These are phyloP conservation scores for Matsumurasca onukii DNA, from an alignment of 1,140 invertebrate genomes.

Conservation along the genomic window DNA sequence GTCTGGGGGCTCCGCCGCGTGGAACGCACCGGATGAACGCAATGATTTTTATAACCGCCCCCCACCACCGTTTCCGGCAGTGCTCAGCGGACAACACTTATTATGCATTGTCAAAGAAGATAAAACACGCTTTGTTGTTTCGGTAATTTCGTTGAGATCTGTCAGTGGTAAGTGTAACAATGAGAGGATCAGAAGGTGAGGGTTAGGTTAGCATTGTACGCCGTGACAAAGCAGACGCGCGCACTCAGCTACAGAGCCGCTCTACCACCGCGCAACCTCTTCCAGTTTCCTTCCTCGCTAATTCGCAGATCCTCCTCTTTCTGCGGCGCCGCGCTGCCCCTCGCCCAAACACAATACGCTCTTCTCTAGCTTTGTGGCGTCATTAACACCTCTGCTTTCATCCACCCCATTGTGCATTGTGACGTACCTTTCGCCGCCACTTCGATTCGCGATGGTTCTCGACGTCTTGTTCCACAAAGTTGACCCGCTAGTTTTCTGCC, in stretches of 20 bases:
- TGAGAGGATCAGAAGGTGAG: slow-evolving; percentile 1
- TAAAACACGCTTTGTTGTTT: slow-evolving; percentile 36
- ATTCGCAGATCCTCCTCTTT: slow-evolving; percentile 20
- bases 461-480: not conserved
- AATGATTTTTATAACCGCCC: slow-evolving; percentile 42
- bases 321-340: slow-evolving; percentile 3
- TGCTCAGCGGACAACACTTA: slow-evolving; percentile 34
- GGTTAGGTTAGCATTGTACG: slow-evolving; percentile 2
- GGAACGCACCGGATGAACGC: slow-evolving; percentile 42
- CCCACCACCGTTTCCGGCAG: slow-evolving; percentile 32
- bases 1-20: slow-evolving; percentile 34
- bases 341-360: not conserved
- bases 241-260: slow-evolving; percentile 27
- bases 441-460: not conserved
- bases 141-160: slow-evolving; percentile 35
- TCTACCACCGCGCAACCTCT: not conserved
- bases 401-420: not conserved
- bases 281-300: slow-evolving; percentile 14
- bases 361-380: not conserved
- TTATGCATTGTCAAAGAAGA: slow-evolving; percentile 41
- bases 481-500: not conserved
- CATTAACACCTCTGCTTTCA: not conserved
- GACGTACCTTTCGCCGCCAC: not conserved
- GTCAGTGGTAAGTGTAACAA: slow-evolving; percentile 31
- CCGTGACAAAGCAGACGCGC: not conserved